A percentile compares a stretch with the other conserved stretches of the same genome.
Evolutionary conservation across 1,140 invertebrate species (phyloP).

Genomic region (Phocides pigmalion): DNA sequence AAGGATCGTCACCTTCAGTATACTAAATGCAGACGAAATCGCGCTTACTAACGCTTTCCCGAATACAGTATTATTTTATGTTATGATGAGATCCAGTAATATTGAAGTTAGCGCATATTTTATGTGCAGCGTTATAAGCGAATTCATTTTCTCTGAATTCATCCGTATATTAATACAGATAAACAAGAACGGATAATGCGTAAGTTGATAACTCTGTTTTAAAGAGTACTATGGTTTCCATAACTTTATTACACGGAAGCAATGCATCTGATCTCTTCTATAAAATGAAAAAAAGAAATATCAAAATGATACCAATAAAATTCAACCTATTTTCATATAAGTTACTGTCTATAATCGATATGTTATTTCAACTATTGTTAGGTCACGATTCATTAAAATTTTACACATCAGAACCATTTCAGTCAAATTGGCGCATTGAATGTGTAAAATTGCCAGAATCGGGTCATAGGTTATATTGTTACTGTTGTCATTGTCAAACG

Average conservation of each 20-base stretch:
- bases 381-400: conserved; percentile 4
- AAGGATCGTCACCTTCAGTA: too few relatives aligned
- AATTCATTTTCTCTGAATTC: too few relatives aligned
- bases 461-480: conserved; percentile 8
- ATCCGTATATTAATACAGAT: too few relatives aligned
- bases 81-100: too few relatives aligned
- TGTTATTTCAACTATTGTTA: conserved; percentile 6
- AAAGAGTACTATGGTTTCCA: background rate
- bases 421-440: conserved; percentile 9
- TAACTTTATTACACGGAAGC: background rate
- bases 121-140: too few relatives aligned
- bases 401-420: conserved; percentile 1
- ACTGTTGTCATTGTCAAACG: conserved; percentile 3
- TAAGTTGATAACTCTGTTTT: background rate
- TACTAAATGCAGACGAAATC: too few relatives aligned
- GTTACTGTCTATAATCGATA: background rate
- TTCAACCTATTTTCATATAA: background rate
- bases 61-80: too few relatives aligned
- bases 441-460: conserved; percentile 10
- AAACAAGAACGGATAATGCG: background rate
- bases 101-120: too few relatives aligned
- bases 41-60: too few relatives aligned
- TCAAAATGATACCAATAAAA: background rate
- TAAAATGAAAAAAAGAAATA: background rate
- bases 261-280: background rate